These are phyloP conservation scores for Bergia sp. DNA, from an alignment of 92 coral and sea anemone species.

Conservation along the genomic window DNA sequence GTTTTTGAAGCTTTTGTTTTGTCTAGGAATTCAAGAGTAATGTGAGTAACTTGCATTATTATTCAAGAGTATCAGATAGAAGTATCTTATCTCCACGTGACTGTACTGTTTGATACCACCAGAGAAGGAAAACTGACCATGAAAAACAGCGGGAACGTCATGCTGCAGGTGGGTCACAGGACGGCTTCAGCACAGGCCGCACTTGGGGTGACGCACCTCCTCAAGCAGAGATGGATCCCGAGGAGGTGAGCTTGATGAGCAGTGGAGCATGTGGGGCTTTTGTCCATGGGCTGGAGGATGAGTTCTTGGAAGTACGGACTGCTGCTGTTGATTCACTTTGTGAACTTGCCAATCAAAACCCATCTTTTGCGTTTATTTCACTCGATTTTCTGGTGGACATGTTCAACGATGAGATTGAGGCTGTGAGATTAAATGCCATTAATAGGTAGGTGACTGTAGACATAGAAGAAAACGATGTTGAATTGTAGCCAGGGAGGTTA, in stretches of 20 bases:
- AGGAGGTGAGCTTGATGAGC: constrained; percentile 90
- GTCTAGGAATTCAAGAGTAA: too few species aligned
- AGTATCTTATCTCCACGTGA: background rate
- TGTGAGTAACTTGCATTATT: too few species aligned
- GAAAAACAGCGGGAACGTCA: constrained; percentile 90
- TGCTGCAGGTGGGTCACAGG: constrained; percentile 84
- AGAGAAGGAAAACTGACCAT: constrained; percentile 95
- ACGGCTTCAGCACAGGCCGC: constrained; percentile 82
- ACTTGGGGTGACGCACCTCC: constrained; percentile 66
- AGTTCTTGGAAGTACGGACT: constrained; percentile 93
- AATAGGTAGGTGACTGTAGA: constrained; percentile 57
- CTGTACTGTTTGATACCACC: constrained; percentile 11
- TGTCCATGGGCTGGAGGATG: constrained; percentile 97
- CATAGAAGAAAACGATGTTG: too few species aligned
- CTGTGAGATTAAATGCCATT: constrained; percentile 94
- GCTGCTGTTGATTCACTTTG: constrained; percentile 98
- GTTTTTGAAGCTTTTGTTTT: too few species aligned
- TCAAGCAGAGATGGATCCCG: constrained; percentile 83
- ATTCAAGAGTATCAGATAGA: too few species aligned
- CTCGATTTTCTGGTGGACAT: constrained; percentile 96
- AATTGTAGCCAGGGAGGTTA: too few species aligned
- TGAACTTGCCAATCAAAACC: constrained; percentile 93
- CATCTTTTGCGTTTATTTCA: constrained; percentile 83
- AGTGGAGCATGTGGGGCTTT: constrained; percentile 99
- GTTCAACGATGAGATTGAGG: constrained; percentile 98